phyloP scores from a whole-genome alignment of 2,888 invertebrate genomes.

The Tricholauxania praeusta region DNA sequence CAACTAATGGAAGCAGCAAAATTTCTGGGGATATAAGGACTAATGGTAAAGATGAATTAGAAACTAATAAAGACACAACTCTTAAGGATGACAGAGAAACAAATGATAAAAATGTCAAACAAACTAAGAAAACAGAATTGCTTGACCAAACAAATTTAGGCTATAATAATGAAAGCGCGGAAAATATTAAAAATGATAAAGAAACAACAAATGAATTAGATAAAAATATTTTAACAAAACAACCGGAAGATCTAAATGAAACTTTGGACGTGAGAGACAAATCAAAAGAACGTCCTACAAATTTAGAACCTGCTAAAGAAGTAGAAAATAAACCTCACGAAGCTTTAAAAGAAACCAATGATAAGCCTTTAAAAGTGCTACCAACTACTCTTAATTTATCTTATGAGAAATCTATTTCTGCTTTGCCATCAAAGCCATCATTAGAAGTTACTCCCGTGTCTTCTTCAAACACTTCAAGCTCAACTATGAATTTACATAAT shows the following conservation, averaged over 20 bases:
- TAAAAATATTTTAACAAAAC: not conserved
- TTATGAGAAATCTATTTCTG: not conserved
- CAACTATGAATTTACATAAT: slow-evolving; percentile 44
- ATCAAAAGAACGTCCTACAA: no score
- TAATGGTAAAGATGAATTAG: not conserved
- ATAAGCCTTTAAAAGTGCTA: not conserved
- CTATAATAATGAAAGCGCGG: not conserved
- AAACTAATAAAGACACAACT: not conserved
- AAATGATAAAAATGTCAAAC: not conserved
- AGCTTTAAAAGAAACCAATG: not conserved
- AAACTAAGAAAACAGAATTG: not conserved
- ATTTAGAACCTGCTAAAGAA: no score
- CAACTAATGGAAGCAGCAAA: not conserved
- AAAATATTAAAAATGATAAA: not conserved
- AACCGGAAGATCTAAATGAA: not conserved
- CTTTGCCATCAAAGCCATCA: not conserved
- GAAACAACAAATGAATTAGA: not conserved
- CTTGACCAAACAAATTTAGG: not conserved
- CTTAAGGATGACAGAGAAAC: not conserved
- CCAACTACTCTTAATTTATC: not conserved
- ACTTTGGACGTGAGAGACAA: not conserved
- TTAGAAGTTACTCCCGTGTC: slow-evolving; percentile 16
- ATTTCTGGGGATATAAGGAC: not conserved
- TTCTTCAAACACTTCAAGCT: slow-evolving; percentile 4
- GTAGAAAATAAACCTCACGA: not conserved